Evolutionary conservation across 2,888 invertebrate genomes (phyloP).

Genomic region (Entomobrya proxima): DNA sequence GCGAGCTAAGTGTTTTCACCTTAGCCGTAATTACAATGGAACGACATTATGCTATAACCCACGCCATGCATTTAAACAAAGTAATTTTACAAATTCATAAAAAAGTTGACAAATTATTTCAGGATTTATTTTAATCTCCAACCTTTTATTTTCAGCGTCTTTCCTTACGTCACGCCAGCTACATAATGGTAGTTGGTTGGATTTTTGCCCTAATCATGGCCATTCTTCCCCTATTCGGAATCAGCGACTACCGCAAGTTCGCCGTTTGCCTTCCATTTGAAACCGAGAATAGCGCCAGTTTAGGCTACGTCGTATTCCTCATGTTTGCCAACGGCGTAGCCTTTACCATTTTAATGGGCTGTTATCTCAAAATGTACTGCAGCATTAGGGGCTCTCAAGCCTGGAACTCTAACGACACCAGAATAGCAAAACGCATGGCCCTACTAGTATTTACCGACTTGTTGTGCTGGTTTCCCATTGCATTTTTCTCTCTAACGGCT

Average conservation of each 20-base stretch:
- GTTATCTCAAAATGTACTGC: conserved; percentile 98
- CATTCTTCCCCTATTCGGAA: conserved; percentile 89
- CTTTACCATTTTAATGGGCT: conserved; percentile 95
- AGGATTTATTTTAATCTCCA: not conserved
- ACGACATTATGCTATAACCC: conserved; percentile 97
- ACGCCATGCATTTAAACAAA: conserved; percentile 97
- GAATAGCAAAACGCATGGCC: conserved; percentile 98
- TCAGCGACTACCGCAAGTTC: conserved; percentile 97
- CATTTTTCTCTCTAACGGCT: conserved; percentile 95
- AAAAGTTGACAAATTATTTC: not conserved
- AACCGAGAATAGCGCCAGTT: conserved; percentile 86
- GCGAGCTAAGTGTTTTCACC: conserved; percentile 96
- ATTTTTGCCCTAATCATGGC: conserved; percentile 91
- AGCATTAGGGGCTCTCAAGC: conserved; percentile 96
- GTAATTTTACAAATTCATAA: conserved; percentile 24
- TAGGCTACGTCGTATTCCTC: conserved; percentile 92
- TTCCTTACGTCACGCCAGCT: conserved; percentile 92
- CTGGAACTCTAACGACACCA: conserved; percentile 97
- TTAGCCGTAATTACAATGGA: conserved; percentile 94
- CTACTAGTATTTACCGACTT: conserved; percentile 97
- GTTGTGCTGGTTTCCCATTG: conserved; percentile 98
- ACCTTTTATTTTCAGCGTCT: conserved; percentile 78
- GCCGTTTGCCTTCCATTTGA: conserved; percentile 98
- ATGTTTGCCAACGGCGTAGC: conserved; percentile 95
- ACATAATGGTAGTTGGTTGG: conserved; percentile 96